phyloP scores from a whole-genome alignment of 2,888 invertebrate genomes.

The Gryllus longicercus region DNA sequence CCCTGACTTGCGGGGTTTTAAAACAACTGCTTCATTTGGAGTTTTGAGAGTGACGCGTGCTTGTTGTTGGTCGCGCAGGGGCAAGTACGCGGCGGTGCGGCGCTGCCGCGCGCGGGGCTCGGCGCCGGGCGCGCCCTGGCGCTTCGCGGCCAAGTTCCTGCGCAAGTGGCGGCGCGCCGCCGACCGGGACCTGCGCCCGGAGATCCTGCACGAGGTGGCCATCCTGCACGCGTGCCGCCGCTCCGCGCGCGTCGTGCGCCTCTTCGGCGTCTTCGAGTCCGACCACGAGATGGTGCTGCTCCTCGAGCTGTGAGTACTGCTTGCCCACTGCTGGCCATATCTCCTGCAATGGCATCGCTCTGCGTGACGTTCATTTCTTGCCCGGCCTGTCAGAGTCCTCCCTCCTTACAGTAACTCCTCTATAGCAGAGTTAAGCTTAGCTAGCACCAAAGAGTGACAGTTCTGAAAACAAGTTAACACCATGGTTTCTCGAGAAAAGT shows the following conservation, averaged over 20 bases:
- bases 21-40: no score
- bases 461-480: neutral
- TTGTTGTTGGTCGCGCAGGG: constrained; percentile 43
- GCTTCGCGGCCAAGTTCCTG: constrained; percentile 51
- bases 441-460: neutral
- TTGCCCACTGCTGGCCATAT: neutral
- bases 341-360: no score
- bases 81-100: constrained; percentile 52
- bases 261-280: constrained; percentile 59
- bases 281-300: constrained; percentile 57
- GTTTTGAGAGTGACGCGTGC: constrained; percentile 29
- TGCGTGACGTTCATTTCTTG: no score
- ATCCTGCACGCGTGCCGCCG: constrained; percentile 56
- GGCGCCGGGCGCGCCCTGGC: constrained; percentile 45
- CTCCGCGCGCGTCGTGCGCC: constrained; percentile 54
- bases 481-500: neutral
- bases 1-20: no score
- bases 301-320: constrained; percentile 56
- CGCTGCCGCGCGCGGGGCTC: constrained; percentile 46
- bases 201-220: constrained; percentile 53
- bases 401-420: no score
- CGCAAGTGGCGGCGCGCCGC: constrained; percentile 48
- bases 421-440: no score
- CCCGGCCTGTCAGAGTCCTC: no score
- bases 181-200: constrained; percentile 50